A percentile compares a stretch with the other conserved stretches of the same genome.
Evolutionary conservation across 23 tunicate species (phyloP).

Genomic region (Trididemnum miniatum): DNA sequence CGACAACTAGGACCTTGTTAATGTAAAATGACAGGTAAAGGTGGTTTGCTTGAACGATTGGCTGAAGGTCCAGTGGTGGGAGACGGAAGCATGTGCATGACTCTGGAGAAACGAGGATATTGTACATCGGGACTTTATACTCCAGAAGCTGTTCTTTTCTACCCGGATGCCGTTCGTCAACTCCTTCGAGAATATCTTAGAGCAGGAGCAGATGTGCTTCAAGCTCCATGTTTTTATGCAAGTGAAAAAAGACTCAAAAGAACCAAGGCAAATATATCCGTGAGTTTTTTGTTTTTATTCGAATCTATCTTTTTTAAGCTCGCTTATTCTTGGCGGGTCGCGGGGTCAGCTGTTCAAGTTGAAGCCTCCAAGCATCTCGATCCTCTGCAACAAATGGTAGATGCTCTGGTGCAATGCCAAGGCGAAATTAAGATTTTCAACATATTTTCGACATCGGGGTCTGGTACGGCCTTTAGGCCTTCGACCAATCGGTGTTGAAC

Average conservation of each 20-base stretch:
- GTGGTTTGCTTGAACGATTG: slow-evolving; percentile 53
- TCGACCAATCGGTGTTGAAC: no score
- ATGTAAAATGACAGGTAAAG: slow-evolving; percentile 28
- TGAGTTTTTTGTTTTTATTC: no score
- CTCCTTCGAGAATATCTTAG: slow-evolving; percentile 77
- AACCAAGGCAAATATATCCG: slow-evolving; percentile 4
- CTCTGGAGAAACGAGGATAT: slow-evolving; percentile 85
- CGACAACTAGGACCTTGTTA: no score
- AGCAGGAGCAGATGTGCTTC: slow-evolving; percentile 71
- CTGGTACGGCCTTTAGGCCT: no score
- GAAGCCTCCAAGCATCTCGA: no score
- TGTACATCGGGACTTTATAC: slow-evolving; percentile 67
- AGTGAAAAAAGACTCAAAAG: slow-evolving; percentile 33
- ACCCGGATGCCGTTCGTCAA: slow-evolving; percentile 85
- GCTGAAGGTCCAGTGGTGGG: slow-evolving; percentile 88
- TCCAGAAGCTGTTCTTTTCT: slow-evolving; percentile 79
- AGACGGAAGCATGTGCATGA: slow-evolving; percentile 96
- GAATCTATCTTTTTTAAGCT: no score
- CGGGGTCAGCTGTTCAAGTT: no score
- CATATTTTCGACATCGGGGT: no score
- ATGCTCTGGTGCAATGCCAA: no score
- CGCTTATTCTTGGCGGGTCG: no score
- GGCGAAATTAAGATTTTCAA: no score
- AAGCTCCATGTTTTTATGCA: slow-evolving; percentile 59
- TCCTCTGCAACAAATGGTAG: no score